Base-by-base conservation (phyloP, 2,888 invertebrate genomes). In the Lycophotia porphyrea region DNA sequence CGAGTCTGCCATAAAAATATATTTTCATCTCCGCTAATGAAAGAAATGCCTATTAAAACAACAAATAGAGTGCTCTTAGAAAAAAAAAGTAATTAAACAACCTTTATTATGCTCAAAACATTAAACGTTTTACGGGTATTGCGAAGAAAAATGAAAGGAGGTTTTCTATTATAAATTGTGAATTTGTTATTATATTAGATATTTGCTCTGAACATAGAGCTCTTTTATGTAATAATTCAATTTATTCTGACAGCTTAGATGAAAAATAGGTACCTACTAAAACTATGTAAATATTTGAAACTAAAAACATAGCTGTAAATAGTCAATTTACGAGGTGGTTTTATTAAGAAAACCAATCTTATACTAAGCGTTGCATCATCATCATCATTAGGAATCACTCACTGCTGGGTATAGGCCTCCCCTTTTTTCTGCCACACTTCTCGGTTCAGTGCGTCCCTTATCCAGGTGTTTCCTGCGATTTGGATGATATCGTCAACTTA, bases 51-150 rank as follows among this genome's bases (percentile, higher is more conserved):
- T 81, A 84, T 88, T 88, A 87, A 85, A 85, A 60, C 64, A 87
- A 84, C 83, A 87, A 88, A 90, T 87, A 87, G 82, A 83, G 81
- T 71, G 81, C 83, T 87, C 82, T 89, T 81, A 75, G 42, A 69
- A 77, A 47, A 11, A 84, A 86, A 87, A 87, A 85, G 82, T 87
- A 87, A 88, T 90, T 86, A 88, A 88, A 87, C 84, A 82, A 80
- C 78, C 80, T 87, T 85, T 79, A 82, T 82, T 76, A 70, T 67
- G 42, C 42, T 80, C 21, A 31, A 72, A 65, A 71, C 85, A 77
- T 84, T 84, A 68, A 85, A 70, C 36, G 78, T 68, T 73, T 81
- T 76, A 71, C 11, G 68, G 39, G 15, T 63, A 63, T 24, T 52
- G 13, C 4, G n/a, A 27, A 69, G 34, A 60, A 67, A 81, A 63